These are phyloP conservation scores for Cirrhinus mrigala DNA, from an alignment of 2,797 vertebrate genomes.

Conservation along the genomic window DNA sequence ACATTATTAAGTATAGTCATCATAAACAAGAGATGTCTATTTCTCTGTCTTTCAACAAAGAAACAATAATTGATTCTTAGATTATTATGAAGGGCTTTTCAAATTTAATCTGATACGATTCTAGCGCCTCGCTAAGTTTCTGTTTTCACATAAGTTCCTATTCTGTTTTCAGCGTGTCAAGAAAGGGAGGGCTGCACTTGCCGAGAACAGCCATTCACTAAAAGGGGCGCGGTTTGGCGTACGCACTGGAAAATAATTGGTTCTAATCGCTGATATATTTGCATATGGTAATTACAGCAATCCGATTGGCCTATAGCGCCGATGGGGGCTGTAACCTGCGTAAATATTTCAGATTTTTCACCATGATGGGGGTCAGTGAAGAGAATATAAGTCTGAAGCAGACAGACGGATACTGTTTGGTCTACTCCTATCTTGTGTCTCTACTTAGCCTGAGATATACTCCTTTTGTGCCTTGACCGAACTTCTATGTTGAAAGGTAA, in stretches of 20 bases:
- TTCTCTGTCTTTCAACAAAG: not conserved
- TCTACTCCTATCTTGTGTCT: not conserved
- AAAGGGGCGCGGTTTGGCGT: not conserved
- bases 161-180: not conserved
- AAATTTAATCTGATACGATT: accelerated
- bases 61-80: not conserved
- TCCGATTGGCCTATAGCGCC: constrained; percentile 5
- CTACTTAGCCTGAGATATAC: not conserved
- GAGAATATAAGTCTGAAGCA: constrained; percentile 2
- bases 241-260: constrained; percentile 41
- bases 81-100: not conserved
- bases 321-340: not conserved
- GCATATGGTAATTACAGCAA: not conserved
- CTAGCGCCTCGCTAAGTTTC: constrained; percentile 38
- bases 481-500: constrained; percentile 45
- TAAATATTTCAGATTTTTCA: not conserved
- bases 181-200: constrained; percentile 11
- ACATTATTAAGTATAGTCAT: accelerated
- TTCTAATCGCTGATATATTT: not conserved
- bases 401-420: not conserved
- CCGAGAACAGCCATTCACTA: not conserved
- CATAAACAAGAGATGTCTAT: not conserved
- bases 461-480: not conserved
- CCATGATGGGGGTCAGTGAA: not conserved
- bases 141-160: constrained; percentile 49